These are phyloP conservation scores for Lordiphosa collinella DNA, from an alignment of 1,140 invertebrate species.

Conservation along the genomic window DNA sequence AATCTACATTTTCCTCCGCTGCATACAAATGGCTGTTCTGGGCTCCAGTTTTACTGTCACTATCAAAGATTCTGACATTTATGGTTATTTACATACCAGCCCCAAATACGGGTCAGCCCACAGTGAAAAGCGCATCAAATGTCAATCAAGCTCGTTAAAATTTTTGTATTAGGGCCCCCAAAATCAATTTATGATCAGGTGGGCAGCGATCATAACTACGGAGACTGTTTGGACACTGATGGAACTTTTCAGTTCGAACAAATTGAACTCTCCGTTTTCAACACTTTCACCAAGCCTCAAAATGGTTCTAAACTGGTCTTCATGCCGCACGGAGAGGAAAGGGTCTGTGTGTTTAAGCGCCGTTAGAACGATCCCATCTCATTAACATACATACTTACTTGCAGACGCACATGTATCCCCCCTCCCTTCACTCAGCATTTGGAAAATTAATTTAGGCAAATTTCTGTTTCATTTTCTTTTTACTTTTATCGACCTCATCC, in stretches of 20 bases:
- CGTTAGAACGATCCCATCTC: too few relatives aligned
- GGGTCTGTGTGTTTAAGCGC: too few relatives aligned
- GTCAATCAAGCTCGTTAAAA: constrained; percentile 54
- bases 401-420: too few relatives aligned
- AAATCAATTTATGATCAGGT: constrained; percentile 16
- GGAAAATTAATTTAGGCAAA: too few relatives aligned
- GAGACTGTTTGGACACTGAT: constrained; percentile 2
- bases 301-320: too few relatives aligned
- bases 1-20: constrained; percentile 1
- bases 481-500: too few relatives aligned
- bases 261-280: constrained; percentile 5
- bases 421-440: too few relatives aligned
- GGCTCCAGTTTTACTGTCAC: constrained; percentile 16
- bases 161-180: constrained; percentile 13
- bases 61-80: constrained; percentile 15
- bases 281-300: constrained; percentile 4
- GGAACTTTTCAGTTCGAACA: constrained; percentile 13
- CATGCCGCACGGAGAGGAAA: too few relatives aligned
- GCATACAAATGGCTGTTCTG: constrained; percentile 17
- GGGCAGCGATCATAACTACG: background rate
- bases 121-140: constrained; percentile 26
- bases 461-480: too few relatives aligned
- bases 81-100: constrained; percentile 38
- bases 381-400: too few relatives aligned
- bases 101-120: constrained; percentile 3